A percentile compares a stretch with the other conserved stretches of the same genome.
phyloP scores from a whole-genome alignment of 2,113 vertebrate genomes.

The Tupaia chinensis region DNA sequence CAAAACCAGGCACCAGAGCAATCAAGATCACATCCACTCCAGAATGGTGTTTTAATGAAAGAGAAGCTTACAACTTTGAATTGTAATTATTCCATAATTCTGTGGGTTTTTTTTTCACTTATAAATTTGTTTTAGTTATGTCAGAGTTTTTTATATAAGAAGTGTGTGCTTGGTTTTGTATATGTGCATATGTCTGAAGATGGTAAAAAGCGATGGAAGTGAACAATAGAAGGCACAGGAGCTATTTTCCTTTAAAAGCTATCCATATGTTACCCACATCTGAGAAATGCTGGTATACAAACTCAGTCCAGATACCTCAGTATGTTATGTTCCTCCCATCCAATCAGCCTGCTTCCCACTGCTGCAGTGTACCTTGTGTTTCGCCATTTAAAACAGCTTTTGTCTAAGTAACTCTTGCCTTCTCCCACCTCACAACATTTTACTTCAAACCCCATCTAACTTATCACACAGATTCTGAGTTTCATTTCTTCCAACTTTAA shows the following conservation, averaged over 20 bases:
- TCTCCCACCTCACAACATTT: not conserved
- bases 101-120: constrained; percentile 37
- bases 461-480: not conserved
- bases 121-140: not conserved
- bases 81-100: not conserved
- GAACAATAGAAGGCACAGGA: not conserved
- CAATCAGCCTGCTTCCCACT: not conserved
- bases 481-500: not conserved
- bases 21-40: not conserved
- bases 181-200: not conserved
- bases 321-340: not conserved
- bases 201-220: constrained; percentile 34
- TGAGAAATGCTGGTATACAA: not conserved
- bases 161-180: not conserved
- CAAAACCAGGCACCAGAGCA: not conserved
- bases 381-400: not conserved
- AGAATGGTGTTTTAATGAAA: not conserved
- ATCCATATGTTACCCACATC: not conserved
- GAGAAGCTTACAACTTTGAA: not conserved
- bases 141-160: constrained; percentile 5
- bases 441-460: not conserved
- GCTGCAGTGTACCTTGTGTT: not conserved
- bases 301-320: not conserved
- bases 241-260: constrained; percentile 28
- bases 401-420: not conserved